phyloP scores from a whole-genome alignment of 2,888 invertebrate species.

The Clunio marinus region DNA sequence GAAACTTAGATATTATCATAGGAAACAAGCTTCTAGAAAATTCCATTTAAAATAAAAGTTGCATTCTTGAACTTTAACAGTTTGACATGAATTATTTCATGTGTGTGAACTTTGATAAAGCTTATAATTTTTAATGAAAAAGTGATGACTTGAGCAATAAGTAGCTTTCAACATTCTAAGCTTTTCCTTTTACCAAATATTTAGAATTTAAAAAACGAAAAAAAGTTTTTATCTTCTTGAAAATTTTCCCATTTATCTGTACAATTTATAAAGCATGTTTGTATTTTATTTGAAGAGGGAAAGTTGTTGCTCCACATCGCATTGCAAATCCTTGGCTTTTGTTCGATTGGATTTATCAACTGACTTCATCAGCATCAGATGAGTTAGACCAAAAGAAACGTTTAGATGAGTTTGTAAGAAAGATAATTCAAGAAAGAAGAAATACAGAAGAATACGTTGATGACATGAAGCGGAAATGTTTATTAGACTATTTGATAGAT shows the following conservation, averaged over 20 bases:
- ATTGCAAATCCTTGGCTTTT: conserved; percentile 57
- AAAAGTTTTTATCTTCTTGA: background rate
- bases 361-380: conserved; percentile 53
- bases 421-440: conserved; percentile 49
- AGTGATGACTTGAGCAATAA: too few species aligned
- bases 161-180: too few species aligned
- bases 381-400: conserved; percentile 55
- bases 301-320: conserved; percentile 54
- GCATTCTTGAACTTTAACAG: too few species aligned
- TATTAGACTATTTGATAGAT: conserved; percentile 57
- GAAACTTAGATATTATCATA: too few species aligned
- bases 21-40: too few species aligned
- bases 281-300: conserved; percentile 52
- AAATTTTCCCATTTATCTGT: background rate
- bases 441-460: conserved; percentile 44
- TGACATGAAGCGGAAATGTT: conserved; percentile 46
- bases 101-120: too few species aligned
- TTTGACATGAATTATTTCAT: too few species aligned
- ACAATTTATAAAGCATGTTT: too few species aligned
- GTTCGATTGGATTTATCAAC: conserved; percentile 54
- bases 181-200: too few species aligned
- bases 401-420: conserved; percentile 52
- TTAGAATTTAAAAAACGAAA: background rate
- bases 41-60: too few species aligned
- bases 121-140: too few species aligned